Evolutionary conservation across 2,797 vertebrate genomes (phyloP).

Genomic region (Acanthurus lineatus): DNA sequence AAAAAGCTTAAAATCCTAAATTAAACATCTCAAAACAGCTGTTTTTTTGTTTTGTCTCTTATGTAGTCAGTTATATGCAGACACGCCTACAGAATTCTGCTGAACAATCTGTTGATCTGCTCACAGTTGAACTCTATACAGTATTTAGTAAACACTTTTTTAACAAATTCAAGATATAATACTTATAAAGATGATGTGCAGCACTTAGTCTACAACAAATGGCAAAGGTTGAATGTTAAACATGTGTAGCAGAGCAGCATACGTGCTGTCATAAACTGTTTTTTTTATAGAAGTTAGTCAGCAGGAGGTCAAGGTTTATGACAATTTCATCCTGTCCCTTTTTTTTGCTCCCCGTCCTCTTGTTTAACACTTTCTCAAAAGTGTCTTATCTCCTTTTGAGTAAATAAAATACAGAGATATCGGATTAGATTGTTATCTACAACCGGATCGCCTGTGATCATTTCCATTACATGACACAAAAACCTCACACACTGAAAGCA

Average conservation of each 20-base stretch:
- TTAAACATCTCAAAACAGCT: no score
- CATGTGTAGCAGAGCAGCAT: conserved; percentile 9
- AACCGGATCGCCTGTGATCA: conserved; percentile 61
- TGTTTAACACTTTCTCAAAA: conserved; percentile 14
- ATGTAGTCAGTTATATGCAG: no score
- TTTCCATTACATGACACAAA: background rate
- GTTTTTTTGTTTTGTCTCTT: no score
- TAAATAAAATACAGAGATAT: conserved; percentile 24
- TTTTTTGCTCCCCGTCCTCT: background rate
- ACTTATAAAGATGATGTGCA: no score
- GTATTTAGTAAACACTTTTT: no score
- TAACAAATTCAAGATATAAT: no score
- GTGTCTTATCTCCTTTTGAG: conserved; percentile 26
- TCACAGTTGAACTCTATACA: no score
- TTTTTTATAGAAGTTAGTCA: conserved; percentile 43
- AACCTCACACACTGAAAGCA: conserved; percentile 33
- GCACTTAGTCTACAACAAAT: no score
- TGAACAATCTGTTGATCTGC: no score
- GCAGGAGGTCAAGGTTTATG: conserved; percentile 33
- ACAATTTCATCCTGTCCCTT: background rate
- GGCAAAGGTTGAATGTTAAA: no score
- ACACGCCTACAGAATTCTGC: no score
- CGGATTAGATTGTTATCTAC: conserved; percentile 61
- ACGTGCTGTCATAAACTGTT: conserved; percentile 27
- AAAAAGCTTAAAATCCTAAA: no score